A percentile compares a stretch with the other conserved stretches of the same genome.
These are phyloP conservation scores for Corythornis leucogaster DNA, from an alignment of 2,797 vertebrate genomes.

Conservation along the genomic window DNA sequence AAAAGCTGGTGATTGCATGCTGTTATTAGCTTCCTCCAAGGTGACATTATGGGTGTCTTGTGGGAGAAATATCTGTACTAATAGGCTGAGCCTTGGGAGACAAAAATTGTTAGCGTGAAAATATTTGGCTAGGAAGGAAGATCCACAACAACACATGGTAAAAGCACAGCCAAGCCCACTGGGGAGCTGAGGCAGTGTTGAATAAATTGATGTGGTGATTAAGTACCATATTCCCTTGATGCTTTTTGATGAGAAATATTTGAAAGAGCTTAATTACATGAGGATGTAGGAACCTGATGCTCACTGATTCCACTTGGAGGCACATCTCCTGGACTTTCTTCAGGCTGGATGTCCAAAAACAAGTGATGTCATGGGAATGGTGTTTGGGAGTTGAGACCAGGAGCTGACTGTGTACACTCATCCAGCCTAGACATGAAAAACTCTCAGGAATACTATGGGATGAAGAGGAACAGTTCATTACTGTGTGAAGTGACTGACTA, in stretches of 20 bases:
- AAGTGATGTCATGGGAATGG: neutral
- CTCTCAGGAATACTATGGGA: neutral
- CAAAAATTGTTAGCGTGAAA: neutral
- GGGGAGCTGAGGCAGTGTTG: neutral
- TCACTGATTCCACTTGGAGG: neutral
- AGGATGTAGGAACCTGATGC: neutral
- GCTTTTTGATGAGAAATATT: neutral
- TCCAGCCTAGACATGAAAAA: neutral
- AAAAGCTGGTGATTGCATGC: neutral
- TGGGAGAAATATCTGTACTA: neutral
- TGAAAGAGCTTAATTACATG: neutral
- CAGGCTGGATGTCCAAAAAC: neutral
- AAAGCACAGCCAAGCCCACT: neutral
- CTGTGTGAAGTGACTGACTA: neutral
- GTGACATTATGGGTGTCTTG: neutral
- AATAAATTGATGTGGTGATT: neutral
- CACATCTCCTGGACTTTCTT: neutral
- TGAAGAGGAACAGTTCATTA: neutral
- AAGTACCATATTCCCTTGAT: neutral
- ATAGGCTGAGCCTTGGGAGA: neutral
- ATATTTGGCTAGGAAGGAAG: neutral
- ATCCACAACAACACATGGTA: neutral
- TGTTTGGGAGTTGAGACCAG: neutral
- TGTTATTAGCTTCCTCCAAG: neutral
- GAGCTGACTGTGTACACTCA: neutral